Base-by-base conservation (phyloP, 2,797 vertebrate species). In the Todus mexicanus region DNA sequence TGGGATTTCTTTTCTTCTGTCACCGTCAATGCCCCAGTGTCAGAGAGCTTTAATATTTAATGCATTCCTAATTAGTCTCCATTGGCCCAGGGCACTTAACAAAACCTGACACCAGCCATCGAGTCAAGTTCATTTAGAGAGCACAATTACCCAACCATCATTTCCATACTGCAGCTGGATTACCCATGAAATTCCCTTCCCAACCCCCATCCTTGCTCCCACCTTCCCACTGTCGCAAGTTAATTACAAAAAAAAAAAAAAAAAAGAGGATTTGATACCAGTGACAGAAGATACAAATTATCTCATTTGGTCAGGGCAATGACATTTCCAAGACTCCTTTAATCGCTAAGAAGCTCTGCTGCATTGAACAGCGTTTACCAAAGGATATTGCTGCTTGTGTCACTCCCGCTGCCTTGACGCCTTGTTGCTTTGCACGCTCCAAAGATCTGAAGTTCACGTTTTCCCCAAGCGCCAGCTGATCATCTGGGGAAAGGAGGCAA, bases 1-100 rank as follows among this genome's bases (percentile, higher is more conserved):
- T 91, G 95, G 96, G 96, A 97, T 97, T 98, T 97, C 95, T 96
- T 97, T 97, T 97, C 93, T 97, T 98, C 96, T 97, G 97, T 98
- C 97, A 97, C 95, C 12, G 1, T 96, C 96, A 96, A 96, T 98
- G 96, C 95, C 93, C 96, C 92, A 80, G 92, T 98, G 97, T 98
- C 98, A 97, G 96, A 96, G 81, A 95, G 93, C 97, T 98, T 98
- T 98, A 98, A 98, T 98, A 98, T 98, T 98, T 98, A 98, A 98
- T 98, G 97, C 96, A 97, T 96, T 96, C 96, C 97, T 98, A 98
- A 98, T 98, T 98, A 98, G 97, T 98, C 97, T 97, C 97, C 91
- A 83, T 92, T 96, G 96, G 96, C 97, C 97, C 95, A 97, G 94
- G 97, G 97, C 97, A 98, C 97, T 98, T 98, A 98, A 96, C 95